Evolutionary conservation across 2,797 vertebrate species (phyloP), one percentile per base, ranked within the genome.

Genomic region (Parotocinclus haroldoi): DNA sequence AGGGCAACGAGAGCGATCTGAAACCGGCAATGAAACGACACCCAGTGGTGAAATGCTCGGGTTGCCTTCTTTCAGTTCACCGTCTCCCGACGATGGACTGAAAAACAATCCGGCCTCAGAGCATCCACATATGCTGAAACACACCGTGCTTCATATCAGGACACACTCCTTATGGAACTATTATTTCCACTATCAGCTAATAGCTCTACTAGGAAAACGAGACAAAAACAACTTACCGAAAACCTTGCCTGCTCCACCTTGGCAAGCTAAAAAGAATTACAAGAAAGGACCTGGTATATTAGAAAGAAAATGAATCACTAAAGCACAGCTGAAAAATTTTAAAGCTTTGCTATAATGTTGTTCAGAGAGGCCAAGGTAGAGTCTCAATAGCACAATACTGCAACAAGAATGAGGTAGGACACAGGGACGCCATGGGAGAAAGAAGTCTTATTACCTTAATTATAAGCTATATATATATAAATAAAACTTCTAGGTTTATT

Each of bases 211-310:
- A 65, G 42, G 12, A 18, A n/a, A 16, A 38, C 46, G 19, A 64
- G 42, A 14, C 49, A 61, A 48, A 54, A 58, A 63, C 63, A 48
- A 75, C 76, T 78, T 78, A 78, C 76, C 76, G 54, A 78, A 78
- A 48, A 78, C 76, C 63, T 78, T 78, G 51, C 76, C 76, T 45
- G 76, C 76, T 78, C 76, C 76, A 48, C 76, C 76, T 78, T 78
- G 76, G 76, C 76, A 78, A 73, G 76, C 76, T 78, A 73, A 67
- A 69, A 67, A 66, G 60, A 75, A 74, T 74, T 68, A 58, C 57
- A 75, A 19, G 54, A 69, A 48, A 68, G 54, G 59, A 60, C 37
- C 70, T 71, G 67, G 59, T 12, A 48, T 42, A 71, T 75, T 73
- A 75, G 37, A 50, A 51, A 38, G 4, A 14, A 64, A 63, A 52